A percentile compares a stretch with the other conserved stretches of the same genome.
Conservation (phyloP, 2,888 invertebrate species). For the Cephus rjabovi region DNA sequence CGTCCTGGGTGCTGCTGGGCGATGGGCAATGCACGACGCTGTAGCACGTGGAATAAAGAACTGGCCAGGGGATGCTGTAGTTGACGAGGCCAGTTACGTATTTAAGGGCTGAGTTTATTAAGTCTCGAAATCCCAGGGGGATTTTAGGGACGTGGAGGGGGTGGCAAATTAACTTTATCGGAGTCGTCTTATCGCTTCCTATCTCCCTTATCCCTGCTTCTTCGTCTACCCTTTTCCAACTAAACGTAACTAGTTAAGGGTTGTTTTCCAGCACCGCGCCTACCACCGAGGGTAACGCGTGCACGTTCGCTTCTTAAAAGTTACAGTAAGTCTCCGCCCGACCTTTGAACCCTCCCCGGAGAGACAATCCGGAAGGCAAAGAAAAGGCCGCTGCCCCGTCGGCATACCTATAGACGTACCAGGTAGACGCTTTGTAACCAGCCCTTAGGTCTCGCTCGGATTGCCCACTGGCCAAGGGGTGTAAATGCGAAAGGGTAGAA, state of each 20-base stretch:
- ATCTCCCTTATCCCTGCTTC: not conserved
- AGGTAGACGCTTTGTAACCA: not conserved
- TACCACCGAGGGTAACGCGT: not conserved
- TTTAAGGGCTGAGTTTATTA: not conserved
- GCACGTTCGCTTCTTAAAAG: not conserved
- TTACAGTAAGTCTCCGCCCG: not conserved
- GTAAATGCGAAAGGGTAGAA: not conserved
- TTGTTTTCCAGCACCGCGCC: not conserved
- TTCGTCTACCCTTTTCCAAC: not conserved
- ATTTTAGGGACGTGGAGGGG: too few species aligned
- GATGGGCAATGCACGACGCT: not conserved
- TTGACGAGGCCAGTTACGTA: not conserved
- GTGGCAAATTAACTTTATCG: not conserved
- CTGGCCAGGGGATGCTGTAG: not conserved
- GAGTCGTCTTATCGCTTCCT: not conserved
- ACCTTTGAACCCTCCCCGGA: not conserved
- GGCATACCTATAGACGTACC: not conserved
- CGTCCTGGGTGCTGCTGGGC: too few species aligned
- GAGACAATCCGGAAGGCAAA: not conserved
- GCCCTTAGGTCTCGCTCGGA: not conserved
- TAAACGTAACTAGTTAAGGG: not conserved
- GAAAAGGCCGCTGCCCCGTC: not conserved
- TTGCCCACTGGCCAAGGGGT: not conserved
- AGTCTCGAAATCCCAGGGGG: not conserved
- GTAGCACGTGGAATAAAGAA: not conserved